phyloP scores from a whole-genome alignment of 2,113 vertebrate genomes.

The Antechinus stuartii region DNA sequence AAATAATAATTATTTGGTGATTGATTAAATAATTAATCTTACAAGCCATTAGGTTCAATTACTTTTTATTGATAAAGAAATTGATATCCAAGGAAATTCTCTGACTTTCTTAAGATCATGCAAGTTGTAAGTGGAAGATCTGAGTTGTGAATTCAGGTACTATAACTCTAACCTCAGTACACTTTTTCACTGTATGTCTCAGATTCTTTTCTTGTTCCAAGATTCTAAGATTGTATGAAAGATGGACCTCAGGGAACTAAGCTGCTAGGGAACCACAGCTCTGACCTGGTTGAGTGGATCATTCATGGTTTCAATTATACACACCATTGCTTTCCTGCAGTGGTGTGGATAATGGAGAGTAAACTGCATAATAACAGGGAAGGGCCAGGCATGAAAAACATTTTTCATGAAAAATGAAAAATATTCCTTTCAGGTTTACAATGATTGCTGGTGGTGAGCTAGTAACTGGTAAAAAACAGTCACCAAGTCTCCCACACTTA shows the following conservation, averaged over 20 bases:
- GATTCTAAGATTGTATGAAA: not conserved
- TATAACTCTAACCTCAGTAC: not conserved
- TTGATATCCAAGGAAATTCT: not conserved
- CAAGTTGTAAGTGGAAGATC: not conserved
- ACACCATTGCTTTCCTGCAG: not conserved
- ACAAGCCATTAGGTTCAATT: not conserved
- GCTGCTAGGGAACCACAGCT: not conserved
- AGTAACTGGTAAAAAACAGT: not conserved
- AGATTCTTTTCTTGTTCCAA: not conserved
- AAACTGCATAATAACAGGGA: conserved; percentile 4
- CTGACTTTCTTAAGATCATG: not conserved
- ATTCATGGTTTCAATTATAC: conserved; percentile 8
- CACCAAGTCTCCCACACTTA: not conserved
- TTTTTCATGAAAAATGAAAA: conserved; percentile 1
- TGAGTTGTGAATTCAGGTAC: not conserved
- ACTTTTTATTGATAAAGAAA: not conserved
- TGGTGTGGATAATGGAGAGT: not conserved
- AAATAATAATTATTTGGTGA: not conserved
- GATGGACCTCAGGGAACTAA: not conserved
- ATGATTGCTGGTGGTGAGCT: not conserved
- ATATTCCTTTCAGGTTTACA: not conserved
- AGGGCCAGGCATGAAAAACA: not conserved
- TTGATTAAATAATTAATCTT: not conserved
- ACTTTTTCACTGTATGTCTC: not conserved
- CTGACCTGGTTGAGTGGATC: not conserved